These are phyloP conservation scores for Marisa cornuarietis DNA, from an alignment of 1,140 invertebrate genomes.

Conservation along the genomic window DNA sequence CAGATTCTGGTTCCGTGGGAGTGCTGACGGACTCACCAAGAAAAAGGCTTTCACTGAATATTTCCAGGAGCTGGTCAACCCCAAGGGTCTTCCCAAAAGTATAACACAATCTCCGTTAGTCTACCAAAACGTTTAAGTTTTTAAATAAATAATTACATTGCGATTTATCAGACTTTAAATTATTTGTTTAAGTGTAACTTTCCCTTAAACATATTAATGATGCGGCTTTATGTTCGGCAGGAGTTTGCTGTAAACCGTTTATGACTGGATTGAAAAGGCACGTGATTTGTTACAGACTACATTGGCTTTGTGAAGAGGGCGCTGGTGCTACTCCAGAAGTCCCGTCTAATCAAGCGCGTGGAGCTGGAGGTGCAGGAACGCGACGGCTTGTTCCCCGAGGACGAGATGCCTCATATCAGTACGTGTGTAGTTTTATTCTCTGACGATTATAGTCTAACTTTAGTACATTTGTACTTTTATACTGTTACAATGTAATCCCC, in stretches of 20 bases:
- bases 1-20: conserved; percentile 56
- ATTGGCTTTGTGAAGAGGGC: conserved; percentile 60
- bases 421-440: conserved; percentile 28
- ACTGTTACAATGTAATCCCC: no score
- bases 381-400: conserved; percentile 33
- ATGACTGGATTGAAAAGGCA: no score
- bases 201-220: background rate
- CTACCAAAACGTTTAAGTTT: background rate
- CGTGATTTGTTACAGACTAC: conserved; percentile 45
- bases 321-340: conserved; percentile 50
- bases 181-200: no score
- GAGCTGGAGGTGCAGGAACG: conserved; percentile 56
- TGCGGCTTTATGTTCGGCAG: background rate
- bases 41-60: conserved; percentile 58
- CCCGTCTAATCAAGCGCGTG: conserved; percentile 47
- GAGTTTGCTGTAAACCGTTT: background rate
- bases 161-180: no score
- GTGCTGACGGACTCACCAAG: conserved; percentile 51
- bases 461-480: no score
- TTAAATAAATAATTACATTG: no score
- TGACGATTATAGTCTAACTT: background rate
- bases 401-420: conserved; percentile 54
- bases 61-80: conserved; percentile 58
- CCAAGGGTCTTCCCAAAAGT: conserved; percentile 56
- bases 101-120: conserved; percentile 8